Conservation (phyloP, 2,113 vertebrate genomes). For the Zingel zingel region DNA sequence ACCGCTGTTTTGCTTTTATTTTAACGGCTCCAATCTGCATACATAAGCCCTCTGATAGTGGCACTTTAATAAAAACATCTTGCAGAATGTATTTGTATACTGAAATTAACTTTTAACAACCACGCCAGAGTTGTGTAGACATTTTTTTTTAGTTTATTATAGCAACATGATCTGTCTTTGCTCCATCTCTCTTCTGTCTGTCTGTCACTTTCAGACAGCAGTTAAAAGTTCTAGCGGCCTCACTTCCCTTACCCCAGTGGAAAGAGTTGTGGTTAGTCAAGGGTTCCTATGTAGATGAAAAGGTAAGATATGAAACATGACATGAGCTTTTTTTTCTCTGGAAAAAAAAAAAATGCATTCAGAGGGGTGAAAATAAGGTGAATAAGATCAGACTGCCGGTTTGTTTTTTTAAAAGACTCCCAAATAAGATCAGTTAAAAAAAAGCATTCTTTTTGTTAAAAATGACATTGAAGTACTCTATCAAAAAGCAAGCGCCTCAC, state of each 20-base stretch:
- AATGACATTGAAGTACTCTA: neutral
- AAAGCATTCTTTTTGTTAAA: neutral
- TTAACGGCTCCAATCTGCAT: neutral
- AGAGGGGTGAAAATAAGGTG: conserved; percentile 11
- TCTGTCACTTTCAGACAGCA: conserved; percentile 29
- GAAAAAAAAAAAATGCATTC: conserved; percentile 6
- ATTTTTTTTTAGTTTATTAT: too few species aligned
- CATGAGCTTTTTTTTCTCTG: conserved; percentile 29
- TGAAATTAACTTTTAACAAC: neutral
- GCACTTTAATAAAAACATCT: neutral
- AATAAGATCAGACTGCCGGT: too few species aligned
- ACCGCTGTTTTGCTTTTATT: too few species aligned
- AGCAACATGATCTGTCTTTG: too few species aligned
- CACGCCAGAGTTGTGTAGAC: neutral
- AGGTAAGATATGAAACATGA: conserved; percentile 64
- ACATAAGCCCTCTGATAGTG: neutral
- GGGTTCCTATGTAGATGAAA: conserved; percentile 80
- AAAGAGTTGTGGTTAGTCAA: conserved; percentile 86
- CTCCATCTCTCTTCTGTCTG: neutral
- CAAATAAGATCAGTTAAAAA: neutral
- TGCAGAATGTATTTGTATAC: neutral
- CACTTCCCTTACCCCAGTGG: conserved; percentile 79
- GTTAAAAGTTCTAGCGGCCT: conserved; percentile 23
- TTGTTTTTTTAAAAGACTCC: neutral
- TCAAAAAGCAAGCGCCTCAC: neutral